Evolutionary conservation across 1,140 invertebrate genomes (phyloP).

Genomic region (Lepidurus packardi): DNA sequence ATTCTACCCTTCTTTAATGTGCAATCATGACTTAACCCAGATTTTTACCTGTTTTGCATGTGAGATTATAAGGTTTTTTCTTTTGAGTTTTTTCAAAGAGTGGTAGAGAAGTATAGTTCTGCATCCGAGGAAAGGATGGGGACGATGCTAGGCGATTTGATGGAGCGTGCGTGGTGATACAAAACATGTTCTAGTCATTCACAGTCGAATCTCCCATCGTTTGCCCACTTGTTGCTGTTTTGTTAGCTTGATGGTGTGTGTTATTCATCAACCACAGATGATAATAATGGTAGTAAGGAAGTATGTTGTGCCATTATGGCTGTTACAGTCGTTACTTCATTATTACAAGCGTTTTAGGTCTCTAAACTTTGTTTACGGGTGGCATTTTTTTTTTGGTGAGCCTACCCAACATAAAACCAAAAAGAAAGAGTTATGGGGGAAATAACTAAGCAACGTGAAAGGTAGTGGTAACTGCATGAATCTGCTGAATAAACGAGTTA

Average conservation of each 20-base stretch:
- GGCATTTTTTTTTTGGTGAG: neutral
- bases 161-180: neutral
- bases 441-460: no score
- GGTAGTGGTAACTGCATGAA: neutral
- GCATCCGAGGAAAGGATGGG: neutral
- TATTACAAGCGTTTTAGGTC: conserved; percentile 19
- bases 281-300: neutral
- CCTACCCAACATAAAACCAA: neutral
- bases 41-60: conserved; percentile 15
- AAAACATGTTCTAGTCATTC: conserved; percentile 2
- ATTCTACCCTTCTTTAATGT: conserved; percentile 12
- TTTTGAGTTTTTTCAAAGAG: neutral
- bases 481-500: neutral
- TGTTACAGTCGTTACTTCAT: conserved; percentile 11
- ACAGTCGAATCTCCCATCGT: conserved; percentile 17
- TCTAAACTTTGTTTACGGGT: neutral
- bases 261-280: neutral
- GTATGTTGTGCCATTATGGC: conserved; percentile 9
- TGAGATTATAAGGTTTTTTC: neutral
- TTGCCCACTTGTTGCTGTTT: conserved; percentile 17
- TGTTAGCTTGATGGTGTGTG: conserved; percentile 11
- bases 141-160: neutral
- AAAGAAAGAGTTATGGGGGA: no score
- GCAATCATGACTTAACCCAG: conserved; percentile 12
- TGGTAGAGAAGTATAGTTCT: neutral